Percentiles rank a stretch among this genome's conserved stretches.
Evolutionary conservation across 37 sponge, comb jelly and placozoan genomes (phyloP).

Genomic region (Sycon ciliatum): DNA sequence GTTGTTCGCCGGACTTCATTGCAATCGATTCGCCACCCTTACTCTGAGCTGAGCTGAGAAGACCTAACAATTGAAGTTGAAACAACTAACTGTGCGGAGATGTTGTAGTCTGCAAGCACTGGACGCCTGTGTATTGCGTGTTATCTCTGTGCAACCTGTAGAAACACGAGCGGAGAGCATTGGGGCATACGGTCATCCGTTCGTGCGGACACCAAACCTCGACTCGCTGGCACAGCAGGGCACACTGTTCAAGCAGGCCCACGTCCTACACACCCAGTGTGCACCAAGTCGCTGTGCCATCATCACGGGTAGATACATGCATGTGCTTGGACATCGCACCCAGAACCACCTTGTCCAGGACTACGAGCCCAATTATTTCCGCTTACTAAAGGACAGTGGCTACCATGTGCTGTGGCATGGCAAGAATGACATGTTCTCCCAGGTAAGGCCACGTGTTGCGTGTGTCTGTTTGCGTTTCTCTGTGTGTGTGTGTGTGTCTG

Average conservation of each 20-base stretch:
- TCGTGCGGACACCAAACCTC: slow-evolving; percentile 9
- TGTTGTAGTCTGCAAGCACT: too few relatives aligned
- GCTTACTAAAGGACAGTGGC: background rate
- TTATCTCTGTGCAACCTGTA: too few relatives aligned
- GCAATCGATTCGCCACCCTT: too few relatives aligned
- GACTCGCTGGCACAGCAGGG: background rate
- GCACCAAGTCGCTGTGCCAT: slow-evolving; percentile 12
- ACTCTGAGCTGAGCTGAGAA: too few relatives aligned
- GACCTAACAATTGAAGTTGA: too few relatives aligned
- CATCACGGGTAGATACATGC: slow-evolving; percentile 13
- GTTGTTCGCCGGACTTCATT: too few relatives aligned
- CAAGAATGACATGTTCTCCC: slow-evolving; percentile 16
- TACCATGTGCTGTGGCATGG: slow-evolving; percentile 6
- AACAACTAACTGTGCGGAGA: too few relatives aligned
- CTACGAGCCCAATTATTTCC: slow-evolving; percentile 10
- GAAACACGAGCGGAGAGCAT: slow-evolving; percentile 12
- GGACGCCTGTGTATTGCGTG: too few relatives aligned
- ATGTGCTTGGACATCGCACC: slow-evolving; percentile 9
- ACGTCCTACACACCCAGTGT: slow-evolving; percentile 13
- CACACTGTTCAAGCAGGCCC: background rate
- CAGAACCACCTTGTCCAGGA: slow-evolving; percentile 2
- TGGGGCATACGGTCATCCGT: slow-evolving; percentile 10
- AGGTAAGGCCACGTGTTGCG: too few relatives aligned
- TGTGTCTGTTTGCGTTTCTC: too few relatives aligned
- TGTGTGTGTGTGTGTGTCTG: too few relatives aligned